Conservation (phyloP, 2,113 vertebrate species). For the Ageneiosus marmoratus region DNA sequence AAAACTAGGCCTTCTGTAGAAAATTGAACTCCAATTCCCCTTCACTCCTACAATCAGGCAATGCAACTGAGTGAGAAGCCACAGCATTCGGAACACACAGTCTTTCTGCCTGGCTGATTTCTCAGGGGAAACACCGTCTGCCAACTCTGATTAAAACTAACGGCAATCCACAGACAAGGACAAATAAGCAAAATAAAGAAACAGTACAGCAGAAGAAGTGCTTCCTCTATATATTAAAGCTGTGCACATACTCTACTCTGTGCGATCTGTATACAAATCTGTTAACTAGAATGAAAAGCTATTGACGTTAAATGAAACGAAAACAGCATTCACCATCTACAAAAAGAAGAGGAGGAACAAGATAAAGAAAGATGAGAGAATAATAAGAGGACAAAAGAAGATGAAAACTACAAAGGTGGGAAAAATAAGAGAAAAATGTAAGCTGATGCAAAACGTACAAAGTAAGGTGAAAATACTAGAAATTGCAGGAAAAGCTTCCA, state of each 20-base stretch:
- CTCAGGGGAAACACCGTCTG: constrained; percentile 2
- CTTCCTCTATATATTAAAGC: not conserved
- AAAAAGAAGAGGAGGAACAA: not conserved
- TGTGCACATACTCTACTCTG: not conserved
- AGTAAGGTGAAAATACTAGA: too few species aligned
- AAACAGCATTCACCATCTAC: not conserved
- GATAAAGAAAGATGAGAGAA: not conserved
- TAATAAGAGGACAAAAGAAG: not conserved
- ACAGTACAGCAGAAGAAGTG: not conserved
- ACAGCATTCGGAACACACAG: not conserved
- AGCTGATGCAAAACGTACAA: too few species aligned
- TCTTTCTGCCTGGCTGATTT: not conserved
- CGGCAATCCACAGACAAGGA: not conserved
- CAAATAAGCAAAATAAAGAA: not conserved
- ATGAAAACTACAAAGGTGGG: not conserved
- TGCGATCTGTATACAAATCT: not conserved
- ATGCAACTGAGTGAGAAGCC: not conserved
- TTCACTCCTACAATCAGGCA: not conserved
- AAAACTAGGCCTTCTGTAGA: not conserved
- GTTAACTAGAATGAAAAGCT: not conserved
- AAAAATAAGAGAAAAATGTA: not conserved
- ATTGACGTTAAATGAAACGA: not conserved
- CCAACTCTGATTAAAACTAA: constrained; percentile 25
- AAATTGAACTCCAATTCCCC: not conserved
- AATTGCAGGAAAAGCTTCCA: not conserved